These are phyloP conservation scores for Phaonia tiefii DNA, from an alignment of 2,888 invertebrate species.

Conservation along the genomic window DNA sequence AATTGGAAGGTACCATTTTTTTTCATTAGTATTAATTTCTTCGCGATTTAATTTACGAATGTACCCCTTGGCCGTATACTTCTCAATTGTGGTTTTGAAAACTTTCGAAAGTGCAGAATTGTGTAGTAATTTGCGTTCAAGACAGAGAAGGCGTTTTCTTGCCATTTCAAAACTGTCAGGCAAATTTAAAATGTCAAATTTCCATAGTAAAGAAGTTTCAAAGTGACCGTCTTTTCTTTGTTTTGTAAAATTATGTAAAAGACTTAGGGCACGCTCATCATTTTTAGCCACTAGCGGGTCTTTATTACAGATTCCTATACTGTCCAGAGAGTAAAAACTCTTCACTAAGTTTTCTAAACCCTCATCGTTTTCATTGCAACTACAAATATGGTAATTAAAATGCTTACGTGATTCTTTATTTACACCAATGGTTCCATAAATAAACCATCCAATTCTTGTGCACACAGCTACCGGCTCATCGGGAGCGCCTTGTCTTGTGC, in stretches of 20 bases:
- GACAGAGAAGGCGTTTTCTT: background rate
- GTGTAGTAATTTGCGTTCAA: background rate
- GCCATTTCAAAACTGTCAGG: conserved; percentile 23
- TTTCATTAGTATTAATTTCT: too few species aligned
- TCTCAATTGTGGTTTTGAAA: background rate
- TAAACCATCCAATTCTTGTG: conserved; percentile 51
- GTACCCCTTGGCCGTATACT: conserved; percentile 7
- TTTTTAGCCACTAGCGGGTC: conserved; percentile 11
- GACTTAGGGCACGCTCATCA: conserved; percentile 23
- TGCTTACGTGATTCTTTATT: conserved; percentile 24
- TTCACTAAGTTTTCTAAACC: conserved; percentile 41
- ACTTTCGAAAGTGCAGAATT: background rate
- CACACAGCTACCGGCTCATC: conserved; percentile 47
- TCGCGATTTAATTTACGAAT: background rate
- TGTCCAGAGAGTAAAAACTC: conserved; percentile 49
- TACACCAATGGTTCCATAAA: conserved; percentile 33
- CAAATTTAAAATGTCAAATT: background rate
- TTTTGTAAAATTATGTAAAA: conserved; percentile 16
- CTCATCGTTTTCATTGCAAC: background rate
- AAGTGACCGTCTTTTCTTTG: too few species aligned
- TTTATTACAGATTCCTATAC: conserved; percentile 46
- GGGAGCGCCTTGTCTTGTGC: conserved; percentile 34
- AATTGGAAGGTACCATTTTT: conserved; percentile 32
- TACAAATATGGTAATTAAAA: conserved; percentile 51
- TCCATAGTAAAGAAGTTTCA: too few species aligned